Evolutionary conservation across 92 coral and sea anemone species (phyloP).

Genomic region (Blastomussa wellsi): DNA sequence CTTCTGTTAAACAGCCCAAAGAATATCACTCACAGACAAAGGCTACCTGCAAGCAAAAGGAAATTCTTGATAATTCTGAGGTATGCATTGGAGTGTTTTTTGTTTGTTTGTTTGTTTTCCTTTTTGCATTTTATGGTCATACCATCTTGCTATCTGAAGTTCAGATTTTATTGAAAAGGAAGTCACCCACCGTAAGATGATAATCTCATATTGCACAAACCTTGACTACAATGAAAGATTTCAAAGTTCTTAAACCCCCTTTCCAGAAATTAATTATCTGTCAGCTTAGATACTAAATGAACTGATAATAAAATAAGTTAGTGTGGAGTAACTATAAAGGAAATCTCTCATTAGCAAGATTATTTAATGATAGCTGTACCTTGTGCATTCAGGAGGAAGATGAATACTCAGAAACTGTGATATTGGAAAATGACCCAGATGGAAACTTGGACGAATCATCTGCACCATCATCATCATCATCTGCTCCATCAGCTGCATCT

Average conservation of each 20-base stretch:
- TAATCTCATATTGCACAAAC: not conserved
- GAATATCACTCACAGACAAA: slow-evolving; percentile 4
- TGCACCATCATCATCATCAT: too few species aligned
- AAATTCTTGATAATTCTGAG: slow-evolving; percentile 20
- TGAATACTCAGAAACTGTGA: slow-evolving; percentile 16
- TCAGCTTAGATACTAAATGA: not conserved
- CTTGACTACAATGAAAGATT: not conserved
- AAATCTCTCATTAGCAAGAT: slow-evolving; percentile 10
- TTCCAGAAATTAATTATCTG: not conserved
- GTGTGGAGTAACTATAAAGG: not conserved
- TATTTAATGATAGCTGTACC: not conserved
- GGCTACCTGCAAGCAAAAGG: not conserved
- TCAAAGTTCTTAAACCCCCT: too few species aligned
- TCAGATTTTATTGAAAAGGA: not conserved
- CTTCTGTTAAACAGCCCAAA: slow-evolving; percentile 26
- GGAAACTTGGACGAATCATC: slow-evolving; percentile 1
- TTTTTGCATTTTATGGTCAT: slow-evolving; percentile 6
- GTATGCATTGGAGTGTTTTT: slow-evolving; percentile 11
- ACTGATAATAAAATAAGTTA: not conserved
- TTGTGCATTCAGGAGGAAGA: slow-evolving; percentile 9
- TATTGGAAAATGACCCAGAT: slow-evolving; percentile 8
- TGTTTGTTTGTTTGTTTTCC: not conserved
- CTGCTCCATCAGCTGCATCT: slow-evolving; percentile 10
- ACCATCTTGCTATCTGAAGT: not conserved
- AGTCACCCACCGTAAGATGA: not conserved